phyloP scores from a whole-genome alignment of 23 tunicate genomes.

The Trididemnum nubilum region DNA sequence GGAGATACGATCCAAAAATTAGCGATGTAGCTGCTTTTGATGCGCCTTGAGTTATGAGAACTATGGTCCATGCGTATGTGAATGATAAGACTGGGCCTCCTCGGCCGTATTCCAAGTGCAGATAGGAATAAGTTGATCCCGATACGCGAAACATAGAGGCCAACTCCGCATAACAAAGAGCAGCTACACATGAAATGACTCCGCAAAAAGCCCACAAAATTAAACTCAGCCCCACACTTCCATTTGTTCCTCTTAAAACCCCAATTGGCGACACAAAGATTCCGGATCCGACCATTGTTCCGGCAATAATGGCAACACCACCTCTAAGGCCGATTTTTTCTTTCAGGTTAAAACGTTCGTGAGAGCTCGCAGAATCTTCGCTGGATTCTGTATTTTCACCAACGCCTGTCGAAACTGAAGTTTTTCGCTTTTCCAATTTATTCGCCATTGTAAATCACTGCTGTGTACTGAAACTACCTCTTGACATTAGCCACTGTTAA shows the following conservation, averaged over 20 bases:
- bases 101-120: constrained; percentile 42
- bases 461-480: too few relatives aligned
- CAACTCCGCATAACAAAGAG: constrained; percentile 77
- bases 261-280: constrained; percentile 84
- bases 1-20: constrained; percentile 64
- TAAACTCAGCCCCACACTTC: constrained; percentile 75
- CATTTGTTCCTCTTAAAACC: constrained; percentile 57
- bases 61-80: constrained; percentile 66
- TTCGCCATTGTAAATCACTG: too few relatives aligned
- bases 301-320: constrained; percentile 43
- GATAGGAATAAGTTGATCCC: constrained; percentile 73
- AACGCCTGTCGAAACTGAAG: not conserved
- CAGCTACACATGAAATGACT: constrained; percentile 19
- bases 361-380: too few relatives aligned
- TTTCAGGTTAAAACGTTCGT: constrained; percentile 55
- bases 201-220: constrained; percentile 68
- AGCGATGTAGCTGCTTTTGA: constrained; percentile 72
- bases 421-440: too few relatives aligned
- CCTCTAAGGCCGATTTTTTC: constrained; percentile 58
- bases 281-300: constrained; percentile 87
- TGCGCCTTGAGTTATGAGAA: constrained; percentile 35
- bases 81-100: constrained; percentile 51
- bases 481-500: too few relatives aligned
- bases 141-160: constrained; percentile 62
- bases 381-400: not conserved